Evolutionary conservation across 2,888 invertebrate species (phyloP).

Genomic region (Synergus itoensis): DNA sequence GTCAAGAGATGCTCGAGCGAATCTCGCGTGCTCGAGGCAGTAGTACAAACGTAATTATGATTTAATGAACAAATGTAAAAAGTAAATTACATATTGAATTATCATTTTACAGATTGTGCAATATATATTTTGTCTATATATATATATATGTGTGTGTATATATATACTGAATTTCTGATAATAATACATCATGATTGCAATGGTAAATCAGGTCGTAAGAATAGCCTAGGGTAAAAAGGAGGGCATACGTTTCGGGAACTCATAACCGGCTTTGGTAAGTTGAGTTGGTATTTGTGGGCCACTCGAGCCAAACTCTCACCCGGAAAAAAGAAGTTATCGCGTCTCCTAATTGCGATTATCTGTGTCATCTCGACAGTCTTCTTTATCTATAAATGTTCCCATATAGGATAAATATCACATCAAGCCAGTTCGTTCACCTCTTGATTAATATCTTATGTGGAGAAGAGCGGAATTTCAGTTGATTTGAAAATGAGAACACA

Average conservation of each 20-base stretch:
- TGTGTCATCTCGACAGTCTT: constrained; percentile 44
- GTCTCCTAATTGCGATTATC: constrained; percentile 55
- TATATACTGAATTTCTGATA: not conserved
- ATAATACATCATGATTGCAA: constrained; percentile 22
- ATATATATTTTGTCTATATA: not conserved
- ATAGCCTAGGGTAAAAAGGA: not conserved
- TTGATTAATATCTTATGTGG: not conserved
- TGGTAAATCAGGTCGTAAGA: constrained; percentile 26
- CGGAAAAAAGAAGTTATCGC: constrained; percentile 44
- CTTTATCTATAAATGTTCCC: not conserved
- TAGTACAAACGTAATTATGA: constrained; percentile 11
- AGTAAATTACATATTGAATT: not conserved
- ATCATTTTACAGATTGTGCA: not conserved
- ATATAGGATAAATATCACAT: not conserved
- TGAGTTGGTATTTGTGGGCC: constrained; percentile 48
- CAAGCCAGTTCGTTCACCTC: constrained; percentile 27
- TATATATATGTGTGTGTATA: no score
- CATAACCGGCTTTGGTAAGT: constrained; percentile 44
- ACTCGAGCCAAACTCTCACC: constrained; percentile 46
- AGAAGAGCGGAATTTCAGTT: constrained; percentile 4
- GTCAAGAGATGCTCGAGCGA: not conserved
- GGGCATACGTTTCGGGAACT: constrained; percentile 46
- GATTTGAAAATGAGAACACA: not conserved
- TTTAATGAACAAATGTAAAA: not conserved
- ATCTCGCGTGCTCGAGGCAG: not conserved